Conservation (phyloP, 2,888 invertebrate genomes). For the Lacanobia wlatinum region DNA sequence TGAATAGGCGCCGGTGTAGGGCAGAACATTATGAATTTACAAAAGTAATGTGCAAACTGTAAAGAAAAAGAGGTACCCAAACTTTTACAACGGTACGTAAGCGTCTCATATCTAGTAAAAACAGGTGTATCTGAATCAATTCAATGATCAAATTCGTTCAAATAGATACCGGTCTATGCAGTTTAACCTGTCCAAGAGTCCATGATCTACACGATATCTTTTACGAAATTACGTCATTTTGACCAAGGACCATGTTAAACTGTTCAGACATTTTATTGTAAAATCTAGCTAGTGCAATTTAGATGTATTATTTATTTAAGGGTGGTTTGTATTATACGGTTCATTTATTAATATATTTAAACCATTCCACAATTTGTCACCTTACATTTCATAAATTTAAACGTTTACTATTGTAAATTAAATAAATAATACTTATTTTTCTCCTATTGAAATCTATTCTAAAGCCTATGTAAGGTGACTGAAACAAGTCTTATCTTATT, state of each 20-base stretch:
- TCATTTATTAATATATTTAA: conserved; percentile 72
- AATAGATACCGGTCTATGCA: conserved; percentile 48
- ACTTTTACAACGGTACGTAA: conserved; percentile 37
- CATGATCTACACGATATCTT: neutral
- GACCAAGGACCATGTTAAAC: conserved; percentile 34
- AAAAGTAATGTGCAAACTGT: neutral
- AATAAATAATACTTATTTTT: conserved; percentile 42
- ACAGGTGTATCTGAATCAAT: conserved; percentile 54
- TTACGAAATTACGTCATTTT: neutral
- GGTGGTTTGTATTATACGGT: conserved; percentile 77
- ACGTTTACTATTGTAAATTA: conserved; percentile 44
- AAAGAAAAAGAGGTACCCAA: neutral
- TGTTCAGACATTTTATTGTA: conserved; percentile 63
- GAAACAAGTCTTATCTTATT: conserved; percentile 44
- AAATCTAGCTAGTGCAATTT: conserved; percentile 86
- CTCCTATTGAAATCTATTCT: conserved; percentile 38
- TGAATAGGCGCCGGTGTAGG: no score
- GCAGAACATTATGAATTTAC: no score
- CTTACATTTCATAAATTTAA: conserved; percentile 50
- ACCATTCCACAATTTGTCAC: conserved; percentile 80
- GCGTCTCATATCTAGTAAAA: conserved; percentile 38
- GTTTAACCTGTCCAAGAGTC: conserved; percentile 44
- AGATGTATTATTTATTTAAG: conserved; percentile 81
- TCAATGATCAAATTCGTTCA: conserved; percentile 68
- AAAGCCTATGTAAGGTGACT: conserved; percentile 49